Evolutionary conservation across 1,140 invertebrate genomes (phyloP).

Genomic region (Achroia grisella): DNA sequence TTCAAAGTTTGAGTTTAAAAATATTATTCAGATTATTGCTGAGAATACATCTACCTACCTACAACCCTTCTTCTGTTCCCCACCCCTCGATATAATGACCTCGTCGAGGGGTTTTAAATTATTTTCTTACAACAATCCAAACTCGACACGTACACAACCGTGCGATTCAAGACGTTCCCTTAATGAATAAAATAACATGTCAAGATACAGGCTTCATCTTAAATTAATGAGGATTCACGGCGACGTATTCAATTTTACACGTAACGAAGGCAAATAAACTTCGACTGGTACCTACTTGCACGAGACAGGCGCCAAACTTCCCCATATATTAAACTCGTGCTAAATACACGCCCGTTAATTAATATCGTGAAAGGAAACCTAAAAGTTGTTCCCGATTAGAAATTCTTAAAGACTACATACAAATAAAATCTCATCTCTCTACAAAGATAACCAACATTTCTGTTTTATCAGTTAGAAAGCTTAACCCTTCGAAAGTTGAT

Average conservation of each 20-base stretch:
- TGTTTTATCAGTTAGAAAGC: slow-evolving; percentile 36
- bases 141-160: slow-evolving; percentile 52
- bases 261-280: slow-evolving; percentile 66
- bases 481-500: slow-evolving; percentile 45
- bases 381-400: slow-evolving; percentile 56
- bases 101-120: slow-evolving; percentile 63
- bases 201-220: slow-evolving; percentile 70
- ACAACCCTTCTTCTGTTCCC: slow-evolving; percentile 11
- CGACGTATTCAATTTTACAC: slow-evolving; percentile 69
- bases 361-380: slow-evolving; percentile 66
- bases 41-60: no score
- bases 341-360: slow-evolving; percentile 57
- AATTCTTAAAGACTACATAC: slow-evolving; percentile 37
- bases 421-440: slow-evolving; percentile 32
- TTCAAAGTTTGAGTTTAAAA: no score
- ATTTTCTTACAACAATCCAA: slow-evolving; percentile 64
- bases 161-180: slow-evolving; percentile 42
- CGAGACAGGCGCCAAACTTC: slow-evolving; percentile 37
- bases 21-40: no score
- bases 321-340: slow-evolving; percentile 46
- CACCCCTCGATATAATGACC: slow-evolving; percentile 51
- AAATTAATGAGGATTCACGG: slow-evolving; percentile 69
- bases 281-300: slow-evolving; percentile 29
- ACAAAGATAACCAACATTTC: slow-evolving; percentile 36
- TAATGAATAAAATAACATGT: slow-evolving; percentile 73